Evolutionary conservation across 1,140 invertebrate species (phyloP).

Genomic region (Orchestia grillus): DNA sequence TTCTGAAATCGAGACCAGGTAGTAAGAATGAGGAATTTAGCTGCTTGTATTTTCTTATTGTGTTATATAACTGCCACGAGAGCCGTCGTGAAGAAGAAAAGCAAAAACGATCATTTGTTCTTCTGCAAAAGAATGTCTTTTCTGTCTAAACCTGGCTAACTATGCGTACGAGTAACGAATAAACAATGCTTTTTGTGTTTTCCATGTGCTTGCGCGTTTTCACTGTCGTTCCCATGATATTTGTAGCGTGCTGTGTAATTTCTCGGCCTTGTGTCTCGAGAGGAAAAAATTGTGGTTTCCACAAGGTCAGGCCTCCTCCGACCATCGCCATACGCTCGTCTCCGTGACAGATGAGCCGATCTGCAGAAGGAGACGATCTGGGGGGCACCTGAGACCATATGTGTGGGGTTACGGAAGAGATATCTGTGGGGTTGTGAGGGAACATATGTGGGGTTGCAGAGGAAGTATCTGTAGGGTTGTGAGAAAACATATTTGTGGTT

Average conservation of each 20-base stretch:
- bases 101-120: neutral
- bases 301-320: neutral
- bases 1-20: neutral
- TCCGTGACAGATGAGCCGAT: neutral
- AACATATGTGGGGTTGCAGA: too few relatives aligned
- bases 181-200: neutral
- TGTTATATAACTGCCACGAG: neutral
- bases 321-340: neutral
- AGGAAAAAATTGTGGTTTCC: neutral
- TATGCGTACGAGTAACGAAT: neutral
- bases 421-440: neutral
- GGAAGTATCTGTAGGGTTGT: too few relatives aligned
- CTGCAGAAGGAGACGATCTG: neutral
- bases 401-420: neutral
- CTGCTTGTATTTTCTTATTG: neutral
- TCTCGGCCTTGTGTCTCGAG: neutral
- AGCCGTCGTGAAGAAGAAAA: neutral
- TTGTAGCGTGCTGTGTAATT: neutral
- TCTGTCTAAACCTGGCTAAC: neutral
- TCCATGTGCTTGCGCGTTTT: neutral
- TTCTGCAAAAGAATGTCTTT: neutral
- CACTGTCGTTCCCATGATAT: neutral
- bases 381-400: neutral
- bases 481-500: too few relatives aligned
- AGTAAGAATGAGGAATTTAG: neutral